A percentile compares a stretch with the other conserved stretches of the same genome.
phyloP scores from a whole-genome alignment of 2,113 vertebrate species.

The Aleadryas rufinucha region DNA sequence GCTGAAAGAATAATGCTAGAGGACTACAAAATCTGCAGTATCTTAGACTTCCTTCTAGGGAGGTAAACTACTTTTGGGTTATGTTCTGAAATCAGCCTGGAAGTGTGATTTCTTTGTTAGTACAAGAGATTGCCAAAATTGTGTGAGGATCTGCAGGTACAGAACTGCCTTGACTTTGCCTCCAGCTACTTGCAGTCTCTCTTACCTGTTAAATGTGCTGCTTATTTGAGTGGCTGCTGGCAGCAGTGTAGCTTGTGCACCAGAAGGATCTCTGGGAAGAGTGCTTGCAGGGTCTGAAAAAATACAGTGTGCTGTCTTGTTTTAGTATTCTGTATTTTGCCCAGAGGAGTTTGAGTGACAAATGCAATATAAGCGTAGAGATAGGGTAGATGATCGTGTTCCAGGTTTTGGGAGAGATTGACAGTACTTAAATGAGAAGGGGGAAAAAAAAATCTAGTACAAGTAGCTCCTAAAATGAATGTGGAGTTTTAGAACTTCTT shows the following conservation, averaged over 20 bases:
- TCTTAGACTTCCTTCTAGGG: neutral
- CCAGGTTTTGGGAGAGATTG: slow-evolving; percentile 14
- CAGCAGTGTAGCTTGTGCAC: neutral
- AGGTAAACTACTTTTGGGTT: neutral
- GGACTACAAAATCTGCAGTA: neutral
- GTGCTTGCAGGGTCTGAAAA: neutral
- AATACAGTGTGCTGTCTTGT: neutral
- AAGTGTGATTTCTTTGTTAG: neutral
- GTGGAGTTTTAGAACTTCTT: neutral
- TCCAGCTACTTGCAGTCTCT: neutral
- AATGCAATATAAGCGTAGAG: slow-evolving; percentile 30
- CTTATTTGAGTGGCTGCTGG: slow-evolving; percentile 9
- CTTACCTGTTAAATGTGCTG: neutral
- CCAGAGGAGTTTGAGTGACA: slow-evolving; percentile 36
- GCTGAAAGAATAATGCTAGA: neutral
- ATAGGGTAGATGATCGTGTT: slow-evolving; percentile 11
- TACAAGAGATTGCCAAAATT: neutral
- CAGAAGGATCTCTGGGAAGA: neutral
- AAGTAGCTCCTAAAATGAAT: neutral
- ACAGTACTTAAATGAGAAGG: neutral
- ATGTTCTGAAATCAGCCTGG: neutral
- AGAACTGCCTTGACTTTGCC: neutral
- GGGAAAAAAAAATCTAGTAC: neutral
- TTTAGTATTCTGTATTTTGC: slow-evolving; percentile 6
- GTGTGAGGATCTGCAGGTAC: neutral